phyloP scores from a whole-genome alignment of 1,140 invertebrate genomes.

The Pteromalus puparum region DNA sequence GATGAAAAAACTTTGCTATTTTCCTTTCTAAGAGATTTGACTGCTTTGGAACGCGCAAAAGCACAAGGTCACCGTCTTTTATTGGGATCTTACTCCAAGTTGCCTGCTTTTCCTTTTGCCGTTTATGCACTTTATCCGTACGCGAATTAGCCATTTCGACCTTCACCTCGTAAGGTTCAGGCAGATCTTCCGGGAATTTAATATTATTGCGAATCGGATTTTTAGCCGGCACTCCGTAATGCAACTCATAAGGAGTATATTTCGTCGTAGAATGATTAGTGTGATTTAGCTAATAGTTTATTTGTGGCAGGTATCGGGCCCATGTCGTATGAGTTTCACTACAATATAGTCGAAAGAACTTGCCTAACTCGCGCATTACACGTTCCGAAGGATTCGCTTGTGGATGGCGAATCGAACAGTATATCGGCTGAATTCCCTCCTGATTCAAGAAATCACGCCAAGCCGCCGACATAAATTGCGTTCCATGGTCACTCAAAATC shows the following conservation, averaged over 20 bases:
- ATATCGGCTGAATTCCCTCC: not conserved
- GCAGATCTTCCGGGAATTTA: not conserved
- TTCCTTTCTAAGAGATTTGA: not conserved
- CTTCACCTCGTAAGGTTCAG: not conserved
- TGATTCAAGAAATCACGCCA: not conserved
- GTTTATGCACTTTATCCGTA: not conserved
- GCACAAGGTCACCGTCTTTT: not conserved
- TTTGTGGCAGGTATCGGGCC: not conserved
- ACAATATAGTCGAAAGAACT: conserved; percentile 20
- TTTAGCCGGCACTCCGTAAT: too few species aligned
- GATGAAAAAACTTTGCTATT: conserved; percentile 29
- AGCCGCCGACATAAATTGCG: not conserved
- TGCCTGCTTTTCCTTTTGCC: not conserved
- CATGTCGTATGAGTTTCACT: not conserved
- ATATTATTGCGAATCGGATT: not conserved
- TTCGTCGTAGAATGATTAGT: not conserved
- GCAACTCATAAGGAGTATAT: not conserved
- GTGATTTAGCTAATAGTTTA: not conserved
- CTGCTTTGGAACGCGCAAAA: not conserved
- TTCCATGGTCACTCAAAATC: not conserved
- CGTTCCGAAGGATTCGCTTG: conserved; percentile 21
- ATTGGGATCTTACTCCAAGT: not conserved
- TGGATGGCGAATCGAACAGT: not conserved
- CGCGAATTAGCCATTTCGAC: not conserved
- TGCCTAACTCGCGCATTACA: not conserved